Evolutionary conservation across 1,140 invertebrate species (phyloP), one percentile per base, ranked within the genome.

Genomic region (Mercenaria mercenaria): DNA sequence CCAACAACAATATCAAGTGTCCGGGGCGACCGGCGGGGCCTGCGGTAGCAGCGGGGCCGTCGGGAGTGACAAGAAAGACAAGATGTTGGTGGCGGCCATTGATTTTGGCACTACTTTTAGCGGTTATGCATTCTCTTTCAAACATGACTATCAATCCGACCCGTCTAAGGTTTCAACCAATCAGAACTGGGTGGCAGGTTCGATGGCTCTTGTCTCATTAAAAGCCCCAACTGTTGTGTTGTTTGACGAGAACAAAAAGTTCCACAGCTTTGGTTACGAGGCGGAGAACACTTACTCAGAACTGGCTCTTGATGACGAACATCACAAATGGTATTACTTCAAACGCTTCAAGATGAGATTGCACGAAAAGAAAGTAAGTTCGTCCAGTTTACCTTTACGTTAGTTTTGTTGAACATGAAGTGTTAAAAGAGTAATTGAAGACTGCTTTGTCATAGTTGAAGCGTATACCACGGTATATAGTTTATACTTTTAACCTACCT

Each of bases 201-300:
- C 39, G 3, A 84, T 61, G 67, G 20, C 52, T 10, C 72, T 84
- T 18, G 69, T 79, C 3, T 90, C 88, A 29, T 34, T 77, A 34
- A 90, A 90, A 41, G 59, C 88, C 3, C 88, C 88, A 0, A 90
- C 88, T 29, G 50, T 74, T 56, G 81, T 77, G 0, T 43, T 90
- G 23, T 84, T 90, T 72, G 72, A 76, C 29, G 50, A 74, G 32
- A 64, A 90, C 29, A 74, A 84, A 29, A 67, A 83, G 50, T 90
- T 90, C 32, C 88, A 84, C 56, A 90, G 88, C 61, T 90, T 90
- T 84, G 88, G 88, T 32, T 90, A 90, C 61, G 88, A 90, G 41
- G 88, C 88, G 18, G 88, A 90, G 59, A 67, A 83, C 50, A 69
- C 39, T 37, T 90, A 90, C 52, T 84, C 88, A 20, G 59, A 90